phyloP scores from a whole-genome alignment of 2,888 invertebrate species.

The Lacanobia wlatinum region DNA sequence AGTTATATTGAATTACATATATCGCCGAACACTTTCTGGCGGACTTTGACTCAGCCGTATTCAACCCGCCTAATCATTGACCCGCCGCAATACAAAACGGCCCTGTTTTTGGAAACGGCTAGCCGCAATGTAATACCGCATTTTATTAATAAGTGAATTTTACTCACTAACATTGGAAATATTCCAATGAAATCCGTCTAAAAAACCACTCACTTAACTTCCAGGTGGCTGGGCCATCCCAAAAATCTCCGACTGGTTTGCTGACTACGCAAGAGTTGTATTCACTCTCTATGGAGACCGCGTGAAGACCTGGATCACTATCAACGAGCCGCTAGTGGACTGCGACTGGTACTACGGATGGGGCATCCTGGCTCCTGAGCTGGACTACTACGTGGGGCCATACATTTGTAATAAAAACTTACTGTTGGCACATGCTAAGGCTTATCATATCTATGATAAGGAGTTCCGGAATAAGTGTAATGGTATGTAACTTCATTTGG shows the following conservation, averaged over 20 bases:
- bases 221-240: conserved; percentile 43
- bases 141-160: too few species aligned
- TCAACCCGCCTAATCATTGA: too few species aligned
- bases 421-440: conserved; percentile 66
- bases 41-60: too few species aligned
- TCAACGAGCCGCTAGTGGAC: conserved; percentile 48
- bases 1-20: too few species aligned
- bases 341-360: conserved; percentile 40
- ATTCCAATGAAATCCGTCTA: background rate
- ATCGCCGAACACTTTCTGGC: too few species aligned
- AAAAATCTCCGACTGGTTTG: conserved; percentile 33
- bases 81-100: too few species aligned
- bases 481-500: conserved; percentile 45
- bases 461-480: conserved; percentile 60
- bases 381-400: conserved; percentile 29
- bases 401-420: conserved; percentile 50
- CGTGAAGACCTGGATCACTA: conserved; percentile 57
- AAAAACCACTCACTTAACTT: background rate
- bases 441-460: conserved; percentile 64
- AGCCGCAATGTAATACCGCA: too few species aligned
- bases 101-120: too few species aligned
- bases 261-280: conserved; percentile 34
- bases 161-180: background rate
- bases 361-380: background rate
- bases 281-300: conserved; percentile 34